Conservation (phyloP, 2,113 vertebrate species). For the Atherinomorus stipes region DNA sequence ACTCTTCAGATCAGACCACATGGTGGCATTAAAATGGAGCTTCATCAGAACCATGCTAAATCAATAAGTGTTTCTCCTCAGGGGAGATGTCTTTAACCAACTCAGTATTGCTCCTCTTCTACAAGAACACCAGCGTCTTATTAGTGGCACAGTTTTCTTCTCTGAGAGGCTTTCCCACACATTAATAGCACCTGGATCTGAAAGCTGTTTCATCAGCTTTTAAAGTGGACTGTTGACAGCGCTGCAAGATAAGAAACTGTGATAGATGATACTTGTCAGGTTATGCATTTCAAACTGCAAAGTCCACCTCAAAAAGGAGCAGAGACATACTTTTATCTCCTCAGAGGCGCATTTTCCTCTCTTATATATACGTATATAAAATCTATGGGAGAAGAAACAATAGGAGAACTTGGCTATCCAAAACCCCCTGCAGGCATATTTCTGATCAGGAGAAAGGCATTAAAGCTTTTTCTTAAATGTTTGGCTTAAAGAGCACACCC, state of each 20-base stretch:
- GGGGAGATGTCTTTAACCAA: conserved; percentile 31
- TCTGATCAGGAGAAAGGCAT: background rate
- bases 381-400: background rate
- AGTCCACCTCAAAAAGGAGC: conserved; percentile 32
- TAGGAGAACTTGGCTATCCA: background rate
- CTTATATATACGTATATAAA: background rate
- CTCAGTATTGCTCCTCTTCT: conserved; percentile 15
- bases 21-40: conserved; percentile 17
- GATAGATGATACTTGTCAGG: conserved; percentile 59
- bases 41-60: conserved; percentile 53
- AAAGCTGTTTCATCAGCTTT: conserved; percentile 64
- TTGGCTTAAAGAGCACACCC: background rate
- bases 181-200: conserved; percentile 50
- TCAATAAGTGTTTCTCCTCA: conserved; percentile 39
- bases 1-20: conserved; percentile 10
- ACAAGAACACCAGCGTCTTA: conserved; percentile 18
- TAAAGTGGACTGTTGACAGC: conserved; percentile 66
- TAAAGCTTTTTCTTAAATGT: background rate
- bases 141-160: conserved; percentile 47
- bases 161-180: conserved; percentile 41
- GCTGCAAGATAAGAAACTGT: conserved; percentile 57
- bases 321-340: conserved; percentile 21
- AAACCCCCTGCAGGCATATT: background rate
- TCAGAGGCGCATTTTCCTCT: background rate
- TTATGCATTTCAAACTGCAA: conserved; percentile 35